Evolutionary conservation across 2,888 invertebrate genomes (phyloP), one percentile per base, ranked within the genome.

Genomic region (Drosophila austrosaltans): DNA sequence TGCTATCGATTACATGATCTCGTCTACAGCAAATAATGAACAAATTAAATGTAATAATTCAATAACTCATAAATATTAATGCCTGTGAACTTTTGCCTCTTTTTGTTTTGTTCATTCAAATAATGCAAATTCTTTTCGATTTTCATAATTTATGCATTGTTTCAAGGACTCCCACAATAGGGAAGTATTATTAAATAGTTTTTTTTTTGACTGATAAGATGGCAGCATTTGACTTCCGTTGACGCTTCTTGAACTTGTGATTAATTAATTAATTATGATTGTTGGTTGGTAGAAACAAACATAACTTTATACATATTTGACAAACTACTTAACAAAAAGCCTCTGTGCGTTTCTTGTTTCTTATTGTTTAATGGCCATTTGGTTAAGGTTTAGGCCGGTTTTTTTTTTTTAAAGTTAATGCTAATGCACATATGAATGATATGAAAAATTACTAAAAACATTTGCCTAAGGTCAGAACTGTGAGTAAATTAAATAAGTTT

Each of bases 1-100:
- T 62, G 2, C 39, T 12, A 36, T 65, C 75, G 72, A 85, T 85
- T 85, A 85, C 80, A 69, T 71, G 78, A 85, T 68, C 75, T 44
- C 20, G 53, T 30, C 32, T 54, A 54, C 57, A 44, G 65, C 56
- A 63, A 58, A 70, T 70, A 63, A 57, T 58, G 7, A 61, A 16
- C 16, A 16, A 16, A 16, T 16, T 16, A 61, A 22, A n/a, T 25
- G 36, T 10, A 28, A 60, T 30, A 57, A 57, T 25, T 57, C 39
- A 40, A 39, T 53, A 53, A 20, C 39, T 40, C 58, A 59, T 54
- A 42, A 32, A 30, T 48, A 48, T 48, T 48, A 25, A 48, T 48
- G 10, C 48, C 12, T 7, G 28, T 39, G 28, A 12, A 30, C 20
- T 48, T 56, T 53, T 54, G 32, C 16, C 16, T 56, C 3, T 54